A percentile compares a stretch with the other conserved stretches of the same genome.
Evolutionary conservation across 2,888 invertebrate species (phyloP).

Genomic region (Melieria crassipennis): DNA sequence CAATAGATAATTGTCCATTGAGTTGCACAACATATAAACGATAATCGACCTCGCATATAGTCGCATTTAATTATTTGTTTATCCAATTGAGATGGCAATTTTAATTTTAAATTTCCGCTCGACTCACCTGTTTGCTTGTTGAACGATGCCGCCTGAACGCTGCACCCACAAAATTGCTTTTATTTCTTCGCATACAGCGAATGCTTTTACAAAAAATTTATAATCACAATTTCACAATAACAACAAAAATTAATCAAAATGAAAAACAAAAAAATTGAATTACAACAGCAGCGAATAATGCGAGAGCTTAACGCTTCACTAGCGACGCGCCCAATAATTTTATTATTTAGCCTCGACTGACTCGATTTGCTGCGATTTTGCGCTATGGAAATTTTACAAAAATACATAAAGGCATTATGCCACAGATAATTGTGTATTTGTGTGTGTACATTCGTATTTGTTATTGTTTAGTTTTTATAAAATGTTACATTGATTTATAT

Average conservation of each 20-base stretch:
- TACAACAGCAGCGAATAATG: conserved; percentile 56
- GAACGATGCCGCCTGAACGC: not conserved
- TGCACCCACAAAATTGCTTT: conserved; percentile 27
- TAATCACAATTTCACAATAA: conserved; percentile 26
- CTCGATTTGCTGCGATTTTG: too few relatives aligned
- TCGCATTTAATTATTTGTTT: too few relatives aligned
- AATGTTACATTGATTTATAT: too few relatives aligned
- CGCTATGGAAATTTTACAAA: too few relatives aligned
- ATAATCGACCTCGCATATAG: too few relatives aligned
- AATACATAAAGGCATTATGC: not conserved
- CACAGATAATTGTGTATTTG: not conserved
- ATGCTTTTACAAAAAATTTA: conserved; percentile 22
- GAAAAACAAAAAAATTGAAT: conserved; percentile 53
- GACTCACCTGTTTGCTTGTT: not conserved
- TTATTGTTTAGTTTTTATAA: too few relatives aligned
- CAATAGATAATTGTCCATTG: too few relatives aligned
- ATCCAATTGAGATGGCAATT: conserved; percentile 4
- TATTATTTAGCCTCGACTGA: not conserved
- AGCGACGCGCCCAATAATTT: conserved; percentile 61
- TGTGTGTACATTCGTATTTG: not conserved
- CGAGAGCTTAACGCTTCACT: conserved; percentile 61
- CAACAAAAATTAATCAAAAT: conserved; percentile 10
- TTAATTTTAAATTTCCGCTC: conserved; percentile 29
- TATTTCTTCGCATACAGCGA: not conserved
- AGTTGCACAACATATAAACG: too few relatives aligned